Percentiles rank a stretch among this genome's conserved stretches.
These are phyloP conservation scores for Gasteruption jaculator DNA, from an alignment of 2,888 invertebrate species.

Conservation along the genomic window DNA sequence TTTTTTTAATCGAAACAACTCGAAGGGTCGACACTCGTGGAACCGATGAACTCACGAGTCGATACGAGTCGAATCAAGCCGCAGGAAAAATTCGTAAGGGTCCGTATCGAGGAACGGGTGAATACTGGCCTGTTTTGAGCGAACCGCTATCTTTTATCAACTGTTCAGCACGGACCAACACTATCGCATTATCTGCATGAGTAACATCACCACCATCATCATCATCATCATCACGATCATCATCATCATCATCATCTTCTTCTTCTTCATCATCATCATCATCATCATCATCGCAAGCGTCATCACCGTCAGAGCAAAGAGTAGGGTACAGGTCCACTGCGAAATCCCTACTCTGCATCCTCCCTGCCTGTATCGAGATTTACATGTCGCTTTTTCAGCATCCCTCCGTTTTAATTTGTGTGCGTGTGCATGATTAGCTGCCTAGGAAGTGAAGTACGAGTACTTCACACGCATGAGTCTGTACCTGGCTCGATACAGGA, in stretches of 20 bases:
- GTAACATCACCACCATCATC: no score
- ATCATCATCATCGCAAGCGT: slow-evolving; percentile 12
- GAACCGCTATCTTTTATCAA: slow-evolving; percentile 51
- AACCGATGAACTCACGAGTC: no score
- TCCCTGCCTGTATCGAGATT: slow-evolving; percentile 14
- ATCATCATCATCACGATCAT: slow-evolving; percentile 34
- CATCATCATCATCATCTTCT: no score
- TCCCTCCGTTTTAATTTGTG: no score
- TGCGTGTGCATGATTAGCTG: no score
- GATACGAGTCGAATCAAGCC: no score
- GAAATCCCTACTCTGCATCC: slow-evolving; percentile 24
- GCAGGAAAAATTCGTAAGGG: no score
- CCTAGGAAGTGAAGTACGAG: no score
- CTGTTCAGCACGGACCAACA: slow-evolving; percentile 46
- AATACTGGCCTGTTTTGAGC: slow-evolving; percentile 43
- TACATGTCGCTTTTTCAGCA: background rate
- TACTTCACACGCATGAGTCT: no score
- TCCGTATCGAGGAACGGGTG: slow-evolving; percentile 37
- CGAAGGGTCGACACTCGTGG: no score
- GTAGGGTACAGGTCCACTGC: slow-evolving; percentile 4
- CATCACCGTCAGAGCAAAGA: background rate
- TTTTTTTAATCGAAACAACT: no score
- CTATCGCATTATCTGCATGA: slow-evolving; percentile 43
- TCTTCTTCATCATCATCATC: slow-evolving; percentile 24
- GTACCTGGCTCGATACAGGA: no score